Conservation (phyloP, 2,797 vertebrate genomes). For the Paguma larvata region DNA sequence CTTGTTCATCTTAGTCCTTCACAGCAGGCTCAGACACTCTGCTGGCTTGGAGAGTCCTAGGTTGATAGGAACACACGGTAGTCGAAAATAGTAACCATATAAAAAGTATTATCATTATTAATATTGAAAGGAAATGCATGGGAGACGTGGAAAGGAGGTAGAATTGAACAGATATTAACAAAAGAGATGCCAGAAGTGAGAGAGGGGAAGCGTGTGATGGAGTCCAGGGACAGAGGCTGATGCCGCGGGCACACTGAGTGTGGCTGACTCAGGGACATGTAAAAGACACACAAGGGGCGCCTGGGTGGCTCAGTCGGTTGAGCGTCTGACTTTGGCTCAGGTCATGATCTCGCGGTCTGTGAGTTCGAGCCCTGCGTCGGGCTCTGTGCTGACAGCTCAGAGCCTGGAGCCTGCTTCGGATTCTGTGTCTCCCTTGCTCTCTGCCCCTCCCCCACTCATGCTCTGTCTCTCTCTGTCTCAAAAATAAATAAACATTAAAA, state of each 20-base stretch:
- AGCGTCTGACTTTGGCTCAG: too few relatives aligned
- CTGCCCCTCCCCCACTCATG: too few relatives aligned
- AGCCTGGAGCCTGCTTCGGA: too few relatives aligned
- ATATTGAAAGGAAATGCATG: background rate
- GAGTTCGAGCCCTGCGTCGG: too few relatives aligned
- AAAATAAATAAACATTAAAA: too few relatives aligned
- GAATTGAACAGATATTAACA: background rate
- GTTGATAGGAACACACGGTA: background rate
- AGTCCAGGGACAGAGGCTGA: background rate
- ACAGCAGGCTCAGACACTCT: background rate
- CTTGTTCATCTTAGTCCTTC: background rate
- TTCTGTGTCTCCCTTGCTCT: too few relatives aligned
- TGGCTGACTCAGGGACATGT: background rate
- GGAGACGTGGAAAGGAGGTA: background rate
- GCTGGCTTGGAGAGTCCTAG: background rate
- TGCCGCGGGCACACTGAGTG: accelerated
- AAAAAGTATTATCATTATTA: background rate
- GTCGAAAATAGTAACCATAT: background rate
- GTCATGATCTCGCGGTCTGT: too few relatives aligned
- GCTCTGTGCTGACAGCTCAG: too few relatives aligned
- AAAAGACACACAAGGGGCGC: background rate
- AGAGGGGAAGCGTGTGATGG: background rate
- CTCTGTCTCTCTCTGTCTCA: too few relatives aligned
- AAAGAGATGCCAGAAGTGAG: background rate
- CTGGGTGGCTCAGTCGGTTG: too few relatives aligned